Base-by-base conservation (phyloP, 2,888 invertebrate species). In the Sicus ferrugineus region DNA sequence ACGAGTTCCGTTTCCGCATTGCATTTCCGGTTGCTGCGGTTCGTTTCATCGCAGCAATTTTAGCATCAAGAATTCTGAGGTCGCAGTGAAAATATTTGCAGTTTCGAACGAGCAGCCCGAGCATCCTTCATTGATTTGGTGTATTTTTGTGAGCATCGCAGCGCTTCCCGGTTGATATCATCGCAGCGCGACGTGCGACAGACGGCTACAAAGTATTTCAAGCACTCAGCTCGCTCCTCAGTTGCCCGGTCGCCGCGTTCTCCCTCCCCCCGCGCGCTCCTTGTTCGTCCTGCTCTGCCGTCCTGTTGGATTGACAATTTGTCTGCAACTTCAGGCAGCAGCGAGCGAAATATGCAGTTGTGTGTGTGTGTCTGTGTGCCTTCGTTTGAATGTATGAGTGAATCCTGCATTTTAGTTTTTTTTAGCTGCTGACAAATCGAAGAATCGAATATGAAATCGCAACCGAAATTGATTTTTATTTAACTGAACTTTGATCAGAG, bases 391-490 rank as follows among this genome's bases (percentile, higher is more conserved):
- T 46, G 46, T 46, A 9, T 9, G 4, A 3, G n/a, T 46, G 9
- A 46, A n/a, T n/a, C n/a, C n/a, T n/a, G n/a, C n/a, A n/a, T n/a
- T n/a, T n/a, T n/a, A n/a, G n/a, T n/a, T n/a, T n/a, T n/a, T n/a
- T n/a, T n/a, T n/a, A n/a, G n/a, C n/a, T n/a, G n/a, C n/a, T n/a
- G n/a, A n/a, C n/a, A n/a, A 46, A 46, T 16, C 14, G 14, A 46
- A 3, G 46, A 38, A 5, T 46, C n/a, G 3, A n/a, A n/a, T 46
- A 19, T 4, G 46, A n/a, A 9, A 3, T 19, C 9, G n/a, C n/a
- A 54, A 66, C 26, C 31, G 30, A 50, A 67, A 61, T 67, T 61
- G 67, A 67, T 61, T 67, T 61, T 61, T 61, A 61, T 67, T 50
- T 61, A 61, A 58, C 30, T 31, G n/a, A 58, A 42, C 31, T 58